Evolutionary conservation across 2,113 vertebrate genomes (phyloP).

Genomic region (Symphodus melops): DNA sequence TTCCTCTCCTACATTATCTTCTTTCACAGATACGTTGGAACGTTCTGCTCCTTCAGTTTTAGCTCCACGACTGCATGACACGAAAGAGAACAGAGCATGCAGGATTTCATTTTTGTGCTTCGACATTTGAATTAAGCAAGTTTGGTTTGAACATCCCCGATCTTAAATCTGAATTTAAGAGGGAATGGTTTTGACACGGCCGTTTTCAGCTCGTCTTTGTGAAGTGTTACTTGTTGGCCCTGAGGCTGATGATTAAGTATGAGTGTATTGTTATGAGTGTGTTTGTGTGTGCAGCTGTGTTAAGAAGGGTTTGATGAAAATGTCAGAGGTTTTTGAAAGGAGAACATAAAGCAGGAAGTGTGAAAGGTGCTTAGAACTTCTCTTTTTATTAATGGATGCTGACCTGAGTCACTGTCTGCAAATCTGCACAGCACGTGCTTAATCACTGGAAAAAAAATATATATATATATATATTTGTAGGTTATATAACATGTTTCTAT

Average conservation of each 20-base stretch:
- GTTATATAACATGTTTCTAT: neutral
- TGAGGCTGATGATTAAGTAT: slow-evolving; percentile 41
- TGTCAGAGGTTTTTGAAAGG: slow-evolving; percentile 38
- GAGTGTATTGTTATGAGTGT: slow-evolving; percentile 8
- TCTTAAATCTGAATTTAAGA: slow-evolving; percentile 61
- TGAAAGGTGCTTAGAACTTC: slow-evolving; percentile 28
- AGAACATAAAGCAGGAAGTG: slow-evolving; percentile 68
- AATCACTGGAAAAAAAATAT: slow-evolving; percentile 1
- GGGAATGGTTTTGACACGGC: slow-evolving; percentile 46
- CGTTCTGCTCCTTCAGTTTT: slow-evolving; percentile 3
- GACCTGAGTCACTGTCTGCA: slow-evolving; percentile 29
- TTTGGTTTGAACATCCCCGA: slow-evolving; percentile 37
- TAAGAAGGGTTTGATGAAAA: slow-evolving; percentile 50
- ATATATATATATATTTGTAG: slow-evolving; percentile 20
- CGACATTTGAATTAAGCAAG: slow-evolving; percentile 6
- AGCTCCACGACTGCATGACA: neutral
- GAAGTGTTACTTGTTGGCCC: slow-evolving; percentile 39
- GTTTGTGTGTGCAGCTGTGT: slow-evolving; percentile 28
- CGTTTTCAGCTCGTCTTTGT: slow-evolving; percentile 57
- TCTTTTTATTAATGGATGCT: slow-evolving; percentile 27
- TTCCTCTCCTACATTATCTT: slow-evolving; percentile 4
- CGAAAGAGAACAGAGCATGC: neutral
- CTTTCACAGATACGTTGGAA: neutral
- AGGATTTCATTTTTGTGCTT: slow-evolving; percentile 1
- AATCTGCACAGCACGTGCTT: slow-evolving; percentile 22